phyloP scores from a whole-genome alignment of 2,797 vertebrate species.

The Ibycter americanus region DNA sequence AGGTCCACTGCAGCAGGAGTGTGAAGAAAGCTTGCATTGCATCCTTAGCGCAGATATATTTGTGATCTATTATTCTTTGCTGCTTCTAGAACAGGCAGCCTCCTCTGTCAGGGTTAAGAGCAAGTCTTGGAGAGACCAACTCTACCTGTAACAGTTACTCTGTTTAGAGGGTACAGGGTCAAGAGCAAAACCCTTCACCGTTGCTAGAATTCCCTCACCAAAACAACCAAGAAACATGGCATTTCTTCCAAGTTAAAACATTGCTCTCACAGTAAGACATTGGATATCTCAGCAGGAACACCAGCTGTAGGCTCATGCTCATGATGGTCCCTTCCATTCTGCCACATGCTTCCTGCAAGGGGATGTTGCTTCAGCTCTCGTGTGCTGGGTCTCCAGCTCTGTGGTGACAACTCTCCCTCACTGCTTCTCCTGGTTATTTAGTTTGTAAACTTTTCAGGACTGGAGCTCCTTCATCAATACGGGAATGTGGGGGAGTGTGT shows the following conservation, averaged over 20 bases:
- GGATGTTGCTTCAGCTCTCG: fast-evolving
- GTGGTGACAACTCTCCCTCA: not conserved
- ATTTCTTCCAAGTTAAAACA: not conserved
- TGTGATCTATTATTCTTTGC: not conserved
- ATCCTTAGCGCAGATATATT: not conserved
- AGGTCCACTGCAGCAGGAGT: not conserved
- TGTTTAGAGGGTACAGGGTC: not conserved
- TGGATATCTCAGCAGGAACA: not conserved
- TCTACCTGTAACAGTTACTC: not conserved
- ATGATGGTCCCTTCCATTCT: not conserved
- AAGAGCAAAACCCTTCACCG: not conserved
- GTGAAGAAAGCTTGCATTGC: not conserved
- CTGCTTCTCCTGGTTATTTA: not conserved
- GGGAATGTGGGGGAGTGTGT: fast-evolving
- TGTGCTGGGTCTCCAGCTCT: not conserved
- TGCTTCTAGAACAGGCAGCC: not conserved
- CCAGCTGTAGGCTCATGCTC: not conserved
- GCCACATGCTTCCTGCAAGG: not conserved
- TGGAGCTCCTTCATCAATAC: not conserved
- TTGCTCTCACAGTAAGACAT: not conserved
- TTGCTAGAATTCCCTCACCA: not conserved
- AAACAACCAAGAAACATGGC: not conserved
- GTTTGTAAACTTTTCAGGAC: not conserved
- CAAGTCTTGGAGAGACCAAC: not conserved
- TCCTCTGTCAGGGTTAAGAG: not conserved